Conservation (phyloP, 2,113 vertebrate genomes). For the Damaliscus lunatus region DNA sequence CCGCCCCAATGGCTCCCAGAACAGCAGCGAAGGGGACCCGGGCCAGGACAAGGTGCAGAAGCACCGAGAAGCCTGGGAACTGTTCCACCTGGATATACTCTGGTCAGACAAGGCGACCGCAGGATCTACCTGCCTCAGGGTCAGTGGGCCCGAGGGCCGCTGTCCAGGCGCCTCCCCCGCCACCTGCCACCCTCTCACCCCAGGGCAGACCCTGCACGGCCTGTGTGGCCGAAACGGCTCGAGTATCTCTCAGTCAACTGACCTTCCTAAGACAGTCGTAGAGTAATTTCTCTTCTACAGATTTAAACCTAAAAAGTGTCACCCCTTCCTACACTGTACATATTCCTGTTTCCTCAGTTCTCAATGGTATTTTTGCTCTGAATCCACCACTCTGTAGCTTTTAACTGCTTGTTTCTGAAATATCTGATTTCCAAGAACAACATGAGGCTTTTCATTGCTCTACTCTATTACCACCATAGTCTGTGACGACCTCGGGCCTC, state of each 20-base stretch:
- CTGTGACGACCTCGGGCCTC: constrained; percentile 51
- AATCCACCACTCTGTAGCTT: neutral
- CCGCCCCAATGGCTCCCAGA: accelerated
- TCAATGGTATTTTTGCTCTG: neutral
- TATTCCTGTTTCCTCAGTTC: neutral
- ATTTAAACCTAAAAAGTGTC: neutral
- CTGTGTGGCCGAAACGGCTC: accelerated
- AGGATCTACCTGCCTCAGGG: neutral
- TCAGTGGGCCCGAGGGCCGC: accelerated
- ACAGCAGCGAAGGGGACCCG: neutral
- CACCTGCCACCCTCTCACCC: accelerated
- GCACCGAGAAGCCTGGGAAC: no score
- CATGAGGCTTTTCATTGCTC: neutral
- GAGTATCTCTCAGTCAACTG: no score
- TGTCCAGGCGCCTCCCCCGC: accelerated
- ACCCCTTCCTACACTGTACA: neutral
- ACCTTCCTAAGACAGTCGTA: neutral
- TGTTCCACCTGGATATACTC: neutral
- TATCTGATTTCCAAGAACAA: neutral
- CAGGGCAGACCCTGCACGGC: accelerated
- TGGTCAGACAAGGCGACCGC: neutral
- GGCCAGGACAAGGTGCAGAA: neutral
- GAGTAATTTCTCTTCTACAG: neutral
- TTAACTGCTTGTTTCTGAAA: neutral
- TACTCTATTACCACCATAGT: neutral